These are phyloP conservation scores for Anabas testudineus DNA, from an alignment of 2,797 vertebrate genomes.

Conservation along the genomic window DNA sequence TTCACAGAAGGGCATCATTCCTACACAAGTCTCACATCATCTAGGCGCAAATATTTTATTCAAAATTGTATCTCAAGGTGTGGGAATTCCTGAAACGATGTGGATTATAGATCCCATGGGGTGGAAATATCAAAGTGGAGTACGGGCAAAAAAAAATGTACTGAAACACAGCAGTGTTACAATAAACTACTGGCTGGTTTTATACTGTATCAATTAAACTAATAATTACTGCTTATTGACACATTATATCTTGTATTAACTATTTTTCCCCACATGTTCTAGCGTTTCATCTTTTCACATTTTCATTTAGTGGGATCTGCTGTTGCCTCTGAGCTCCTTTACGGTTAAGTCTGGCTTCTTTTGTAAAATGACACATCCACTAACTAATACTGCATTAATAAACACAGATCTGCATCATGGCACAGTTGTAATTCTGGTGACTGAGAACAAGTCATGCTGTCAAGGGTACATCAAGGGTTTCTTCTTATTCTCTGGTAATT, in stretches of 20 bases:
- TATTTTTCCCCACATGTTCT: not conserved
- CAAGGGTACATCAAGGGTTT: conserved; percentile 4
- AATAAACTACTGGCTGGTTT: not conserved
- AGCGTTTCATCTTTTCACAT: not conserved
- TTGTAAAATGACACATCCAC: not conserved
- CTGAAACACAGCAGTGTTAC: not conserved
- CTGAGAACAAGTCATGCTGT: not conserved
- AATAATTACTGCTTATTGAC: not conserved
- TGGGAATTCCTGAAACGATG: conserved; percentile 9
- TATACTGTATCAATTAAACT: not conserved
- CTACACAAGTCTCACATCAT: conserved; percentile 18
- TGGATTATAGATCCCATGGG: conserved; percentile 21
- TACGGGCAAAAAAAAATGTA: not conserved
- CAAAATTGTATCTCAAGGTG: conserved; percentile 8
- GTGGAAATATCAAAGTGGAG: conserved; percentile 11
- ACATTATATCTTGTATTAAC: not conserved
- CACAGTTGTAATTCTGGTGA: conserved; percentile 8
- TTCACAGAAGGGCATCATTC: conserved; percentile 32
- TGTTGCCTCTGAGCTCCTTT: not conserved
- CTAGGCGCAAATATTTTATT: conserved; percentile 7
- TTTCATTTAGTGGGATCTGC: not conserved
- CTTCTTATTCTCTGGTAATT: conserved; percentile 1
- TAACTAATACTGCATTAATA: not conserved
- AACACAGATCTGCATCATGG: not conserved
- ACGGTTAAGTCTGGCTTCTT: not conserved